Percentiles rank a stretch among this genome's conserved stretches.
Conservation (phyloP, 2,888 invertebrate species). For the Sphaerophoria rueppellii region DNA sequence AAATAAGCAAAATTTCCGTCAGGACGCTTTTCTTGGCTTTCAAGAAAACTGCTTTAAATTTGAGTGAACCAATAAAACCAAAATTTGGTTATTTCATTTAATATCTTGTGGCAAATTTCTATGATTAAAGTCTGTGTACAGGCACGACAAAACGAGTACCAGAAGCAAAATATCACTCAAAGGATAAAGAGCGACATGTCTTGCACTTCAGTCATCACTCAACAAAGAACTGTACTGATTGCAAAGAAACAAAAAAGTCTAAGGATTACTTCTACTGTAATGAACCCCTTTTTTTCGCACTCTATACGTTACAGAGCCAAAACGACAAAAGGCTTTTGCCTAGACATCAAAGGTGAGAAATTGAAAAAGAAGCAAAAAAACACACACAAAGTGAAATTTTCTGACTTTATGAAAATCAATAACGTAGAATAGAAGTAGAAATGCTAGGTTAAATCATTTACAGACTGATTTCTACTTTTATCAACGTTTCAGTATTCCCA, state of each 20-base stretch:
- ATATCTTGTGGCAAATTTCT: neutral
- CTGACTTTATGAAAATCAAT: neutral
- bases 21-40: too few relatives aligned
- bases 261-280: constrained; percentile 10
- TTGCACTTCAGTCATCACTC: constrained; percentile 40
- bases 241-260: constrained; percentile 14
- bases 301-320: neutral
- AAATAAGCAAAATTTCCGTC: too few relatives aligned
- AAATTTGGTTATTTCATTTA: too few relatives aligned
- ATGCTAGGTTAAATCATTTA: too few relatives aligned
- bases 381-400: neutral
- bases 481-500: too few relatives aligned
- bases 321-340: constrained; percentile 19
- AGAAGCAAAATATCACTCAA: constrained; percentile 4
- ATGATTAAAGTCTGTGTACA: neutral
- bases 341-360: constrained; percentile 21
- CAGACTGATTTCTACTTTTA: too few relatives aligned
- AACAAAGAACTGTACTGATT: constrained; percentile 17
- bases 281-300: neutral
- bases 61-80: too few relatives aligned
- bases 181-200: constrained; percentile 30
- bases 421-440: neutral
- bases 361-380: neutral
- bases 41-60: too few relatives aligned
- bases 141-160: neutral